Base-by-base conservation (phyloP, 2,888 invertebrate genomes). In the Melanchra persicariae region DNA sequence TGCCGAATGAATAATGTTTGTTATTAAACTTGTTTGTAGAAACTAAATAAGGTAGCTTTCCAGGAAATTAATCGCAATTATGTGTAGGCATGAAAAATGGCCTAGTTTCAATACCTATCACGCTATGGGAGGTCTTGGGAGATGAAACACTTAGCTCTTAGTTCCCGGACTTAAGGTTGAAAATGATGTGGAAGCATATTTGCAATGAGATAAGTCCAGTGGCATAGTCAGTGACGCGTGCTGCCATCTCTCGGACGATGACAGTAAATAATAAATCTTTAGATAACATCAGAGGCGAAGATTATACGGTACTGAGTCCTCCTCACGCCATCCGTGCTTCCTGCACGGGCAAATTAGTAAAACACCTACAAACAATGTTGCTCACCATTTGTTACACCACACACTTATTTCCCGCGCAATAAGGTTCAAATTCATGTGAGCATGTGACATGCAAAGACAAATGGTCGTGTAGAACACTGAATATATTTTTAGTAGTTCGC, bases 281-380 rank as follows among this genome's bases (percentile, higher is more conserved):
- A 88, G 96, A 96, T 96, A 96, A 96, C 93, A 95, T 96, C 96
- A 94, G 93, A 95, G 91, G 91, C 91, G 87, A 91, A 95, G 95
- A 96, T 96, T 96, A 96, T 93, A 95, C 95, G 95, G 92, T 93
- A 88, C 90, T 92, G 92, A 91, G 92, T 92, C 93, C 91, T 91
- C 93, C 93, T 90, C 93, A 94, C 92, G 91, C 94, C 94, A 95
- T 93, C 95, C 95, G 93, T 95, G 90, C 93, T 95, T 96, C 95
- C 95, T 95, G 95, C 92, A 89, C 89, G 85, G 87, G 93, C 95
- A 96, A 95, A 96, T 96, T 96, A 95, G 94, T 93, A 91, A 92
- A 93, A 91, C 91, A 91, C 89, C 88, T 87, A 90, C 91, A 90
- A 89, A 92, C 91, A 89, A 87, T 87, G 85, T 85, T 86, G 79